Evolutionary conservation across 2,888 invertebrate genomes (phyloP).

Genomic region (Rhagonycha lutea): DNA sequence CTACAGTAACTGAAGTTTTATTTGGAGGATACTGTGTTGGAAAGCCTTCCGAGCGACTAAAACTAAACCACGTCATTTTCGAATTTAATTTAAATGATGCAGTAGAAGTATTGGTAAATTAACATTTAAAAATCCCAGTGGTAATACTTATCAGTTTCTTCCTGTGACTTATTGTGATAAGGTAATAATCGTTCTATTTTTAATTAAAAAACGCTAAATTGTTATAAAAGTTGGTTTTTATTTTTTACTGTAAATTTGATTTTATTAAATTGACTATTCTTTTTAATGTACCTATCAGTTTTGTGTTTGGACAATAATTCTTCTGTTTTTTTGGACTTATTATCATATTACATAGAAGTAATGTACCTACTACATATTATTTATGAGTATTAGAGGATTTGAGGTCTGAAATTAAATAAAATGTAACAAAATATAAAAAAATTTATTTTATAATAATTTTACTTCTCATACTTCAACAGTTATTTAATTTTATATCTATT

Average conservation of each 20-base stretch:
- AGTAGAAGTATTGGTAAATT: background rate
- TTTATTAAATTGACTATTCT: background rate
- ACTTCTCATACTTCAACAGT: background rate
- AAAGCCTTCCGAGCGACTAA: slow-evolving; percentile 50
- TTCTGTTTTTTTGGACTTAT: too few species aligned
- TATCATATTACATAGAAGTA: too few species aligned
- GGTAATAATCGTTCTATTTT: background rate
- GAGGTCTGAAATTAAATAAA: background rate
- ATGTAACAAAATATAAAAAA: background rate
- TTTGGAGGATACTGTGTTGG: slow-evolving; percentile 52
- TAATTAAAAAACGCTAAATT: background rate
- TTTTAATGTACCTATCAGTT: too few species aligned
- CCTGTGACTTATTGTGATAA: slow-evolving; percentile 15
- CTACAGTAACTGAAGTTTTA: slow-evolving; percentile 53
- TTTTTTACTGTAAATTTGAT: background rate
- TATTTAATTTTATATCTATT: background rate
- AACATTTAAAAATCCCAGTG: background rate
- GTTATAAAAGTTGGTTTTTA: background rate
- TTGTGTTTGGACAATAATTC: too few species aligned
- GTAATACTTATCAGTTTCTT: slow-evolving; percentile 10
- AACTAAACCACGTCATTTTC: slow-evolving; percentile 32
- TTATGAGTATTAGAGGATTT: background rate
- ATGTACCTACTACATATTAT: too few species aligned
- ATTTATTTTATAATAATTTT: background rate
- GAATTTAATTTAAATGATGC: too few species aligned